Conservation (phyloP, 2,888 invertebrate species). For the Acanthopleura granulata region DNA sequence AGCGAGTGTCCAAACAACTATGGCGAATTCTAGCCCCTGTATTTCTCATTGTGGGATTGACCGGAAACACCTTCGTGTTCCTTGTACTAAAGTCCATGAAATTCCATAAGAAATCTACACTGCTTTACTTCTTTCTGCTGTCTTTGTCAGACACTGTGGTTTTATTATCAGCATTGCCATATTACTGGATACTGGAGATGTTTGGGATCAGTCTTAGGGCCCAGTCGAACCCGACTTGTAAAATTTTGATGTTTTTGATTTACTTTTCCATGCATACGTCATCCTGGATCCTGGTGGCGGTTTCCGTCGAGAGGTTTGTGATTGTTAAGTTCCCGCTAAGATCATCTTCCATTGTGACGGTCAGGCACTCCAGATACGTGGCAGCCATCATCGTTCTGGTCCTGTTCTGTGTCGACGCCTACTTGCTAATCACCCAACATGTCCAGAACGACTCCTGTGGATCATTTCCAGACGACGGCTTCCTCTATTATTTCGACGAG, state of each 20-base stretch:
- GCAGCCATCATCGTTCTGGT: conserved; percentile 26
- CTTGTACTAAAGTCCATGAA: conserved; percentile 35
- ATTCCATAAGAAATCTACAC: conserved; percentile 35
- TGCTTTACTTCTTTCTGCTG: conserved; percentile 35
- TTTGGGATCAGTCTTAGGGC: conserved; percentile 33
- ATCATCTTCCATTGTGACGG: conserved; percentile 29
- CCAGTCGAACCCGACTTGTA: conserved; percentile 37
- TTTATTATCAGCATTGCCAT: conserved; percentile 33
- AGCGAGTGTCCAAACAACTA: conserved; percentile 9
- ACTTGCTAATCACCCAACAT: conserved; percentile 45
- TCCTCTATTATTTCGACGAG: conserved; percentile 35
- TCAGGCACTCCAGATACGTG: conserved; percentile 25
- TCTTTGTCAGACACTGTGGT: conserved; percentile 41
- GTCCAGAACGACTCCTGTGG: conserved; percentile 33
- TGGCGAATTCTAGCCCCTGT: conserved; percentile 41
- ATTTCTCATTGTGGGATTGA: conserved; percentile 36
- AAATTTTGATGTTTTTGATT: conserved; percentile 40
- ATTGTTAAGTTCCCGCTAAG: conserved; percentile 27
- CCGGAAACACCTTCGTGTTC: conserved; percentile 39
- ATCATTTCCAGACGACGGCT: conserved; percentile 30
- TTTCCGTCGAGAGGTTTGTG: conserved; percentile 37
- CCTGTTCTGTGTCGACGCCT: conserved; percentile 24
- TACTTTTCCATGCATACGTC: conserved; percentile 45
- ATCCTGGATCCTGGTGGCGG: conserved; percentile 44
- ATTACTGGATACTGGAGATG: conserved; percentile 36